Conservation (phyloP, 2,113 vertebrate species). For the Platysteira castanea region DNA sequence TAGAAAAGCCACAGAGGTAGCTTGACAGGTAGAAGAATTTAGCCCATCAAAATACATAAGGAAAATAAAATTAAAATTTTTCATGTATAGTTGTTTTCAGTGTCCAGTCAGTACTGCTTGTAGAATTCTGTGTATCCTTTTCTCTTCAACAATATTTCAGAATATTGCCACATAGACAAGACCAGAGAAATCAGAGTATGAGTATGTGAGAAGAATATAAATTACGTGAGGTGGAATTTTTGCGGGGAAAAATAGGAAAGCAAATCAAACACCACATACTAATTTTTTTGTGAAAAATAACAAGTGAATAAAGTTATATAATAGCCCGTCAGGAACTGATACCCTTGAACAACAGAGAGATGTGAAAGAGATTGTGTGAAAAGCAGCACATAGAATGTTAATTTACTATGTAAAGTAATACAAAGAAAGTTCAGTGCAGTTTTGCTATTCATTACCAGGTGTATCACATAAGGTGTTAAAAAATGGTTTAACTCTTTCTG, state of each 20-base stretch:
- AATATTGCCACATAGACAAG: not conserved
- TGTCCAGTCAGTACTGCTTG: not conserved
- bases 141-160: not conserved
- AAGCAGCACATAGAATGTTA: not conserved
- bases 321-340: not conserved
- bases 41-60: not conserved
- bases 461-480: not conserved
- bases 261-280: fast-evolving
- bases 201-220: not conserved
- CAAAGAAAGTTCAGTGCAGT: not conserved
- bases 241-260: fast-evolving
- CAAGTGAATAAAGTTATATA: not conserved
- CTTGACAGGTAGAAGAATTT: not conserved
- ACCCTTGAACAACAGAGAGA: not conserved
- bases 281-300: not conserved
- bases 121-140: not conserved
- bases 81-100: not conserved
- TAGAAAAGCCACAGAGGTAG: not conserved
- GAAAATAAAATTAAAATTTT: not conserved
- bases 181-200: not conserved
- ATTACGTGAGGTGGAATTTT: not conserved
- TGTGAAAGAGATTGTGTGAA: not conserved
- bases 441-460: not conserved
- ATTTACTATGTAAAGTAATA: not conserved
- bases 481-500: not conserved